Base-by-base conservation (phyloP, 53 echinoderm and acorn worm species). In the Zoroaster sp. region DNA sequence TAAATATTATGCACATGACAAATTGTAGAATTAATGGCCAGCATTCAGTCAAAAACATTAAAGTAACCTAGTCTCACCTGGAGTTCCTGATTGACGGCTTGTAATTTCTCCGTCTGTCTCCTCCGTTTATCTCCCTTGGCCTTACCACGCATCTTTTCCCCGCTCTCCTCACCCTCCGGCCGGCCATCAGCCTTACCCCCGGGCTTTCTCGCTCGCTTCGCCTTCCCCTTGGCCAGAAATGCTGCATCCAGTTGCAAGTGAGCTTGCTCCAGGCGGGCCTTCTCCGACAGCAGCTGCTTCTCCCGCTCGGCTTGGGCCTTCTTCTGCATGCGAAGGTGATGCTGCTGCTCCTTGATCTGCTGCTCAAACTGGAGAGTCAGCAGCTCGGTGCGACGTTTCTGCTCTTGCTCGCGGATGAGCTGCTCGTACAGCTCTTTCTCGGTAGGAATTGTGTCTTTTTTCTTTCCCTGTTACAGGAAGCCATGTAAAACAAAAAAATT, bases 261-360 rank as follows among this genome's bases (percentile, higher is more conserved):
- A 40, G 51, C 72, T 38, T 73, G 21, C 37, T 71, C 85, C 7
- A 35, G 91, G 37, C 69, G 59, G 3, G 74, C 88, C 78, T 82
- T 92, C 90, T 92, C 92, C 15, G 69, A 77, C 87, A 86, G 79
- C 65, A 54, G 23, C 80, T 28, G 89, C 88, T 89, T 96, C 87
- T 89, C 89, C 4, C 90, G 88, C 74, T 96, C 96, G 32, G 94
- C 96, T 69, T 94, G 91, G 9, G 93, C 93, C 77, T 87, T 94
- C 73, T 96, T 95, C 72, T 96, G 99, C 65, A 98, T 75, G 25
- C 95, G 92, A 32, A 98, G 90, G 69, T 98, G 99, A 21, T 92
- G 94, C 40, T 98, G 99, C 69, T 98, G 99, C 15, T 94, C 92
- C 52, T 98, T 98, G 86, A 98, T 98, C 83, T 98, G 95, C 74